phyloP scores from a whole-genome alignment of 2,888 invertebrate genomes.

The Syrphus vitripennis region DNA sequence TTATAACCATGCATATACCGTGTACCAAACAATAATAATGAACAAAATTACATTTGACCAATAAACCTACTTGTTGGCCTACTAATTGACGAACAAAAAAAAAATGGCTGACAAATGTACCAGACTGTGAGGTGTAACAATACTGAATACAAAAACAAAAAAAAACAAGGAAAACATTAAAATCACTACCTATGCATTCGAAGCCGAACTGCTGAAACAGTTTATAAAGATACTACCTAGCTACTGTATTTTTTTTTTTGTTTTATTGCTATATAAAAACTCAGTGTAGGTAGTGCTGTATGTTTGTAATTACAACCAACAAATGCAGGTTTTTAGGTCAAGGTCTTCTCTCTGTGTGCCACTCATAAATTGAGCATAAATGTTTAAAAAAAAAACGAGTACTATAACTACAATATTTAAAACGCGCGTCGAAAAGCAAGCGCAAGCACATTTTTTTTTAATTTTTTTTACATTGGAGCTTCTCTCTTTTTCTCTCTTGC shows the following conservation, averaged over 20 bases:
- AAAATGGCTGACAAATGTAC: slow-evolving; percentile 51
- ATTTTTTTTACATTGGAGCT: background rate
- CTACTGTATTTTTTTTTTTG: background rate
- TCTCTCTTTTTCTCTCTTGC: background rate
- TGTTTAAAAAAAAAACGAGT: slow-evolving; percentile 10
- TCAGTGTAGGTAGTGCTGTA: slow-evolving; percentile 5
- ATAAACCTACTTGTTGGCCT: slow-evolving; percentile 69
- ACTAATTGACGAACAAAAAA: slow-evolving; percentile 26
- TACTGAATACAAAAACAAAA: background rate
- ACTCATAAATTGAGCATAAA: slow-evolving; percentile 29
- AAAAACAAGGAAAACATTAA: slow-evolving; percentile 23
- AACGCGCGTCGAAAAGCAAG: slow-evolving; percentile 9
- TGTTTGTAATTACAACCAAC: slow-evolving; percentile 44
- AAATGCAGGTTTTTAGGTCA: slow-evolving; percentile 70
- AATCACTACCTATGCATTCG: background rate
- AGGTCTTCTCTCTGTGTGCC: slow-evolving; percentile 60
- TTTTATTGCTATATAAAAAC: background rate
- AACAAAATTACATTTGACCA: slow-evolving; percentile 57
- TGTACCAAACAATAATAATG: background rate
- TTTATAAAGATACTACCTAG: background rate
- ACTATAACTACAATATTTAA: slow-evolving; percentile 9
- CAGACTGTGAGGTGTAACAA: slow-evolving; percentile 5
- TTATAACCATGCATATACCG: background rate
- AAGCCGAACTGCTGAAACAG: slow-evolving; percentile 34
- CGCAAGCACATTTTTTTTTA: slow-evolving; percentile 34